A percentile compares a stretch with the other conserved stretches of the same genome.
These are phyloP conservation scores for Tursiops truncatus DNA, from an alignment of 2,113 vertebrate species.

Conservation along the genomic window DNA sequence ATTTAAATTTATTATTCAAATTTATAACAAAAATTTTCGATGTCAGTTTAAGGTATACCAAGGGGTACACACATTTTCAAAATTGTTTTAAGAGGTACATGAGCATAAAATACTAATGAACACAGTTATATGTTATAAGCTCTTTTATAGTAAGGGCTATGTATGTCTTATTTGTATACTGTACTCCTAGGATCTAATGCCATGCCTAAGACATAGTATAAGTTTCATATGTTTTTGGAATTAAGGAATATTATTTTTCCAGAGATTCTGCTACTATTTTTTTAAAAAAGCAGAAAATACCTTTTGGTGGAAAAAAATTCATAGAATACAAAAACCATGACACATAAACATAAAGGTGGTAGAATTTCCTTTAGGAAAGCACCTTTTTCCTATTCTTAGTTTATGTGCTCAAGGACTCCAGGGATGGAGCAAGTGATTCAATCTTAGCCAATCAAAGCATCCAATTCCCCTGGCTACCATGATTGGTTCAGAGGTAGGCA, in stretches of 20 bases:
- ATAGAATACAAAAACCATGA: background rate
- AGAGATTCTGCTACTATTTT: background rate
- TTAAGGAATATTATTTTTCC: background rate
- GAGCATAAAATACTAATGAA: background rate
- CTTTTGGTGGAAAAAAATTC: background rate
- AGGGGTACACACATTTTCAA: background rate
- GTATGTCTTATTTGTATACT: background rate
- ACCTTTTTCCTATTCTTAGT: background rate
- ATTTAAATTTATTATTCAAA: background rate
- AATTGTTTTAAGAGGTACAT: background rate
- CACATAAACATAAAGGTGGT: background rate
- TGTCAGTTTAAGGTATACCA: background rate
- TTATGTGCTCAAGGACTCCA: background rate
- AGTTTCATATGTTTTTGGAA: background rate
- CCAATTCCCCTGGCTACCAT: background rate
- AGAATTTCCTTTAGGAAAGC: background rate
- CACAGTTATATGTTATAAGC: background rate
- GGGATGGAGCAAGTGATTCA: background rate
- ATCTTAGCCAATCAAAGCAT: background rate
- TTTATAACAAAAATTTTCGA: background rate
- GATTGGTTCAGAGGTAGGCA: background rate
- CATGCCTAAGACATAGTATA: background rate
- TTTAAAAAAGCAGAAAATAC: background rate
- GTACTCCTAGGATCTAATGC: background rate
- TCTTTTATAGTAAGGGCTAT: background rate